Evolutionary conservation across 2,797 vertebrate genomes (phyloP).

Genomic region (Silurus aristotelis): DNA sequence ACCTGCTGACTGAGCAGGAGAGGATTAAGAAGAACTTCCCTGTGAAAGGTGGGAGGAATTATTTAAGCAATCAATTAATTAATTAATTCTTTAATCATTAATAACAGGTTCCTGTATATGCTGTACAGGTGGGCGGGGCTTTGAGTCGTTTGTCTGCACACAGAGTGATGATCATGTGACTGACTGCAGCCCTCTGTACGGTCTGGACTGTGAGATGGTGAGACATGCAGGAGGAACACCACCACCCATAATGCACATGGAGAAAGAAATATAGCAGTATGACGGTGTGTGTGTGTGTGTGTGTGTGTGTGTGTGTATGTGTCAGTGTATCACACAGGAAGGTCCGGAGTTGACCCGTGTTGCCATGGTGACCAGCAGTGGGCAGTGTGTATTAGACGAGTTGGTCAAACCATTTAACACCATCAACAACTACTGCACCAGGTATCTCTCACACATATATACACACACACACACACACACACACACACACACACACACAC

Average conservation of each 20-base stretch:
- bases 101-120: neutral
- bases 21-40: conserved; percentile 78
- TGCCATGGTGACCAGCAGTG: conserved; percentile 81
- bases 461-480: conserved; percentile 12
- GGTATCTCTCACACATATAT: too few species aligned
- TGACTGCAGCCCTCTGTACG: conserved; percentile 85
- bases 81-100: neutral
- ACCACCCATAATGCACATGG: neutral
- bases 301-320: conserved; percentile 14
- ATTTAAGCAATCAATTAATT: neutral
- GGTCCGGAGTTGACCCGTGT: conserved; percentile 82
- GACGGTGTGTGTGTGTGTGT: neutral
- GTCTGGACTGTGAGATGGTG: conserved; percentile 95
- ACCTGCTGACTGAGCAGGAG: conserved; percentile 77
- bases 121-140: conserved; percentile 72
- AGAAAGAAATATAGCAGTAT: neutral
- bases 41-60: conserved; percentile 72
- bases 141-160: conserved; percentile 73
- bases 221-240: conserved; percentile 36
- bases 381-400: conserved; percentile 81
- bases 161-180: conserved; percentile 70
- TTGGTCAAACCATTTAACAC: conserved; percentile 86
- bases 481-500: neutral
- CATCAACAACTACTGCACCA: conserved; percentile 69
- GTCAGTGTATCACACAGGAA: conserved; percentile 80